Percentiles rank a stretch among this genome's conserved stretches.
Evolutionary conservation across 2,888 invertebrate genomes (phyloP).

Genomic region (Mongoloraphidia duomilia): DNA sequence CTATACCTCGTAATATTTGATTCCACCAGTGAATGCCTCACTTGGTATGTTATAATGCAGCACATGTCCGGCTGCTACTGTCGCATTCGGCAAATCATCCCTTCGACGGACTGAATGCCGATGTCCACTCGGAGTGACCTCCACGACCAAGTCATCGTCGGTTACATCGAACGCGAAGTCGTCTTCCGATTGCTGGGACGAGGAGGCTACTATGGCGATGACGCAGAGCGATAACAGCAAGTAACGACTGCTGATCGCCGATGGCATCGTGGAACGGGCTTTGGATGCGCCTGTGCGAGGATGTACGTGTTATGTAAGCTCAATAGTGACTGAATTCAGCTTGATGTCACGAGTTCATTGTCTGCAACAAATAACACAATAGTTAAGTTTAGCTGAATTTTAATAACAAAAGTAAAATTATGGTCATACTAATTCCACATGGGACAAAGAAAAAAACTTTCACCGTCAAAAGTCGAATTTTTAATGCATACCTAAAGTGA

Average conservation of each 20-base stretch:
- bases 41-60: conserved; percentile 59
- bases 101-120: conserved; percentile 13
- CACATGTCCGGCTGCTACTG: conserved; percentile 54
- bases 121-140: conserved; percentile 13
- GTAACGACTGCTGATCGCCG: conserved; percentile 6
- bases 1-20: conserved; percentile 57
- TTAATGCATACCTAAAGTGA: too few species aligned
- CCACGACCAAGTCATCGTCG: conserved; percentile 22
- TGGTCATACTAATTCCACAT: too few species aligned
- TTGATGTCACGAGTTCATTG: conserved; percentile 18
- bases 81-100: conserved; percentile 43
- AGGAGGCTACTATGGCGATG: neutral
- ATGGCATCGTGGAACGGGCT: conserved; percentile 12
- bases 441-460: too few species aligned
- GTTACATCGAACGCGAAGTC: conserved; percentile 29
- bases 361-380: conserved; percentile 13
- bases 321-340: conserved; percentile 1
- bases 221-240: conserved; percentile 7
- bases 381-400: neutral
- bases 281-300: neutral
- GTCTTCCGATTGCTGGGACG: conserved; percentile 18
- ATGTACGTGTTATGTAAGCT: neutral
- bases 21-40: conserved; percentile 52
- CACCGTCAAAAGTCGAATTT: too few species aligned
- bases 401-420: too few species aligned